Percentiles rank a stretch among this genome's conserved stretches.
phyloP scores from a whole-genome alignment of 1,140 invertebrate species.

The Cydia fagiglandana region DNA sequence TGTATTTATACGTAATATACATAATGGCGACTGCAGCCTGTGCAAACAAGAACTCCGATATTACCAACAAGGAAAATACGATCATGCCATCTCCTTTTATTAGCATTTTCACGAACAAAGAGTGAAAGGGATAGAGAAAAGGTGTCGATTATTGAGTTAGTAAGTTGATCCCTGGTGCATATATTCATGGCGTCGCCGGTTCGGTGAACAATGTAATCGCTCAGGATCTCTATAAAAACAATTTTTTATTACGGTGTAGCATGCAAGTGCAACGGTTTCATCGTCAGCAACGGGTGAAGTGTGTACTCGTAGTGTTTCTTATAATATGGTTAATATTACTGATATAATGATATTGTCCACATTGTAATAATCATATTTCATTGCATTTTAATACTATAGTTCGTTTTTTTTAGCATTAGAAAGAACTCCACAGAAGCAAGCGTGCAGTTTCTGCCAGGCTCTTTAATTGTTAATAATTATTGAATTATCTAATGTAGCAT shows the following conservation, averaged over 20 bases:
- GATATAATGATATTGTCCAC: too few species aligned
- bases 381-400: too few species aligned
- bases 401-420: too few species aligned
- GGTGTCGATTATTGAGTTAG: not conserved
- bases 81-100: not conserved
- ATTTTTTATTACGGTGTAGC: not conserved
- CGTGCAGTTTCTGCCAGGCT: too few species aligned
- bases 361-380: not conserved
- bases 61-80: not conserved
- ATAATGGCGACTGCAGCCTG: constrained; percentile 12
- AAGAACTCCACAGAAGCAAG: too few species aligned
- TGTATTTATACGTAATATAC: constrained; percentile 7
- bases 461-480: too few species aligned
- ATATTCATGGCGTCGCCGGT: not conserved
- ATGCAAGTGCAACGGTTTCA: not conserved
- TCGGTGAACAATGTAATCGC: constrained; percentile 1
- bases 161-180: not conserved
- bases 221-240: constrained; percentile 4
- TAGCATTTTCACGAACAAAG: not conserved
- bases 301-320: not conserved
- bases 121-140: not conserved
- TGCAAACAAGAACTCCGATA: not conserved
- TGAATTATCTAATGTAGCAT: too few species aligned
- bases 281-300: not conserved
- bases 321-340: not conserved